phyloP scores from a whole-genome alignment of 2,888 invertebrate species.

The Pachycephus smyrnensis region DNA sequence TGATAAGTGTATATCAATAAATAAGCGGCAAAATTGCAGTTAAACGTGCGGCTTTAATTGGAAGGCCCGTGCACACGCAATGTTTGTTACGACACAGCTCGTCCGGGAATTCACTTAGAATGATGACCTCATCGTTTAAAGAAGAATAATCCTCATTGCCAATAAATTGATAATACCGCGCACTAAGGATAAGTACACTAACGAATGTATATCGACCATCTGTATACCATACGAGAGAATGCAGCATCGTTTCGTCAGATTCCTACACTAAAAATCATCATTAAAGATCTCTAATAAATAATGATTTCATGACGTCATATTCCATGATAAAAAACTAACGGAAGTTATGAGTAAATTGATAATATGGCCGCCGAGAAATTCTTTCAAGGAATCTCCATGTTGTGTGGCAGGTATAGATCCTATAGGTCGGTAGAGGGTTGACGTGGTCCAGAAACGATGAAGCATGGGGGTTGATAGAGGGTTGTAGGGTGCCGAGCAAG shows the following conservation, averaged over 20 bases:
- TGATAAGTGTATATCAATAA: conserved; percentile 55
- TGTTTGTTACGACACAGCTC: conserved; percentile 48
- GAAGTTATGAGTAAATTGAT: not conserved
- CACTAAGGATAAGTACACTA: not conserved
- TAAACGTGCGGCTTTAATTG: conserved; percentile 54
- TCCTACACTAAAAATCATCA: not conserved
- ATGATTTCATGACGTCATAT: not conserved
- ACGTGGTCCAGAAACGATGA: conserved; percentile 49
- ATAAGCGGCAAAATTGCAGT: conserved; percentile 55
- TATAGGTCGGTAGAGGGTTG: not conserved
- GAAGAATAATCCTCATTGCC: conserved; percentile 10
- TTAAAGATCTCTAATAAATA: not conserved
- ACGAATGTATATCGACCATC: not conserved
- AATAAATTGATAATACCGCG: not conserved
- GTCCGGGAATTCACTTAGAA: conserved; percentile 53
- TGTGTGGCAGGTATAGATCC: not conserved
- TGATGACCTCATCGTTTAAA: conserved; percentile 34
- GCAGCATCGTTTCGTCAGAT: not conserved
- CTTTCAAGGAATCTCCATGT: not conserved
- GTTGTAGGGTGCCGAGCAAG: conserved; percentile 39
- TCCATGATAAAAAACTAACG: not conserved
- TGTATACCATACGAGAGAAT: not conserved
- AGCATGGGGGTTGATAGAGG: conserved; percentile 44
- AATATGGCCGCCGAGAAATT: not conserved
- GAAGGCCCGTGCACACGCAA: conserved; percentile 52